Evolutionary conservation across 2,888 invertebrate species (phyloP), one percentile per base, ranked within the genome.

Genomic region (Caenorhabditis sp.): DNA sequence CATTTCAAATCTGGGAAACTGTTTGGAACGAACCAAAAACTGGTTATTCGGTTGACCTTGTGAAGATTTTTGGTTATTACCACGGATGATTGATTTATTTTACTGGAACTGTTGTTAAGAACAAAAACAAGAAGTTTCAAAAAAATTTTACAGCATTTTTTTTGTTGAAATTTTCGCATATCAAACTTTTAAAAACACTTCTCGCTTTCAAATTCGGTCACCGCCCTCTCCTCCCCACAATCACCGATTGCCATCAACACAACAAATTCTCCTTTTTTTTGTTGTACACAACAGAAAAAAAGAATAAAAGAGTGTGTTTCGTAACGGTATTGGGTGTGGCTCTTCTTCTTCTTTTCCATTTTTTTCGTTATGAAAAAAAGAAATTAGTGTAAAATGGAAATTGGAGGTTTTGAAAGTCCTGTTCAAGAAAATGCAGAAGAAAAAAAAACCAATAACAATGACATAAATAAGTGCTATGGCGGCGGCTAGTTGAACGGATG

Each of bases 31-130:
- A 10, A 10, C 10, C 10, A 6, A 31, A 10, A 31, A 31, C 31
- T 31, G 31, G 31, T 61, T 50, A 26, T 27, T 19, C n/a, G 23
- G 50, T 6, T 50, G 27, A 24, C 19, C 19, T 50, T 50, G 17
- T 50, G 50, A 50, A n/a, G 50, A 50, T n/a, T 50, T 19, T n/a
- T 50, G 50, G 19, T 50, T n/a, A 50, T 50, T 50, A 50, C 19
- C 6, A 50, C 5, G 50, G 17, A 10, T 6, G 31, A 31, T 31
- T 31, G 31, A 31, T 31, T 31, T 31, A 31, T 31, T 31, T 6
- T 31, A 31, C 31, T 31, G 31, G 31, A 31, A 31, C 4, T 31
- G 10, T 31, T n/a, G n/a, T n/a, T n/a, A n/a, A n/a, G n/a, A n/a
- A n/a, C n/a, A n/a, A n/a, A n/a, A n/a, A n/a, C n/a, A n/a, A n/a